Base-by-base conservation (phyloP, 1,140 invertebrate species). In the Calliphora vicina region DNA sequence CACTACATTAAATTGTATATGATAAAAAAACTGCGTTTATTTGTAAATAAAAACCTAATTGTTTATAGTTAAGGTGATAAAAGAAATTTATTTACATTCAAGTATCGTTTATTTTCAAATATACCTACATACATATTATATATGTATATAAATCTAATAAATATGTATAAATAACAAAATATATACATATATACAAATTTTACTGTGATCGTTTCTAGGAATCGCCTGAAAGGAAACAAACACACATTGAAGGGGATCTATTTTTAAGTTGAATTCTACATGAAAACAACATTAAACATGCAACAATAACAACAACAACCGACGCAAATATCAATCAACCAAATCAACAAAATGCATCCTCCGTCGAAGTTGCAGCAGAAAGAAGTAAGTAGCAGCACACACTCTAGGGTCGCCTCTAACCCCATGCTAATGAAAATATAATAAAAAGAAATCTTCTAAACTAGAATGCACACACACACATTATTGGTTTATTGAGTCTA, bases 231-330 rank as follows among this genome's bases (percentile, higher is more conserved):
- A 57, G 13, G 13, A 57, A 57, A 15, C 15, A 57, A 57, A 57
- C 15, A 15, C 13, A 57, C 50, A 57, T 15, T 57, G 50, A 57
- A 57, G 50, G 50, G 50, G 50, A n/a, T 57, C 50, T 57, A 57
- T 57, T 57, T 57, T 57, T 57, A 57, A 57, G n/a, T 57, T n/a
- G 1, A 57, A 57, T 17, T 57, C 50, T n/a, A 57, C 50, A 57
- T 57, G 50, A 57, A 57, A 57, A 57, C 50, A 57, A 57, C 50
- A 57, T 57, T 57, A 57, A 57, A 57, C 50, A 57, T 57, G n/a
- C 35, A 35, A 35, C 45, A 10, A n/a, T 15, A 57, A 57, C 35
- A 35, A 35, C 45, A 10, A n/a, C 50, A 57, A 57, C 50, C 50
- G 50, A 57, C 50, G 50, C 50, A 57, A 57, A 57, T 57, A 57